phyloP scores from a whole-genome alignment of 2,888 invertebrate genomes.

The Mythimna vitellina region DNA sequence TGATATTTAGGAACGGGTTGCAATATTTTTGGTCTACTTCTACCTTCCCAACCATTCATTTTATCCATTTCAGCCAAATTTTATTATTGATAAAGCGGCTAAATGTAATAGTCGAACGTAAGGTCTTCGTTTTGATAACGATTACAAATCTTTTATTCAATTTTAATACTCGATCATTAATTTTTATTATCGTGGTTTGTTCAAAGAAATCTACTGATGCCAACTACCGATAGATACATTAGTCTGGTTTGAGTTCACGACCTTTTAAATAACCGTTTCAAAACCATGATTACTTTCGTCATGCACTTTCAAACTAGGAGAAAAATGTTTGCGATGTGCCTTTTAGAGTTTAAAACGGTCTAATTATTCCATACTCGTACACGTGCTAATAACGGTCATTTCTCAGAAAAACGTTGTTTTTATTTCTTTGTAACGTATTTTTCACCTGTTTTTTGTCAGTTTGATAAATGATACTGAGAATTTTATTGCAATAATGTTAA shows the following conservation, averaged over 20 bases:
- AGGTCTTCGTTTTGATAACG: neutral
- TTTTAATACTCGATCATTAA: neutral
- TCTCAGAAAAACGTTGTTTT: conserved; percentile 29
- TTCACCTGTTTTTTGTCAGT: conserved; percentile 25
- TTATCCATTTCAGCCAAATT: neutral
- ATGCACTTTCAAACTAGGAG: conserved; percentile 18
- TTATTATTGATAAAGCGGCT: neutral
- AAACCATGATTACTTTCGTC: conserved; percentile 33
- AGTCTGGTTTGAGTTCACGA: conserved; percentile 11
- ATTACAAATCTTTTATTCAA: conserved; percentile 5
- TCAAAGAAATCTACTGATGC: conserved; percentile 3
- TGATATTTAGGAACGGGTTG: neutral
- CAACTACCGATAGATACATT: neutral
- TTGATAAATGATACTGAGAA: conserved; percentile 31
- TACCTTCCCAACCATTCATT: neutral
- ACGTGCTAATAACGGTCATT: conserved; percentile 34
- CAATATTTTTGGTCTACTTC: neutral
- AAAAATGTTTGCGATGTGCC: conserved; percentile 17
- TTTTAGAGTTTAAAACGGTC: conserved; percentile 13
- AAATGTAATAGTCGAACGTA: neutral
- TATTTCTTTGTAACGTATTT: conserved; percentile 37
- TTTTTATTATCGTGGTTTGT: conserved; percentile 12
- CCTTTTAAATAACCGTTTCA: conserved; percentile 11
- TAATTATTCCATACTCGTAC: conserved; percentile 44
- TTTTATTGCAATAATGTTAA: conserved; percentile 18